These are phyloP conservation scores for Nasonovia ribisnigri DNA, from an alignment of 2,888 invertebrate species.

Conservation along the genomic window DNA sequence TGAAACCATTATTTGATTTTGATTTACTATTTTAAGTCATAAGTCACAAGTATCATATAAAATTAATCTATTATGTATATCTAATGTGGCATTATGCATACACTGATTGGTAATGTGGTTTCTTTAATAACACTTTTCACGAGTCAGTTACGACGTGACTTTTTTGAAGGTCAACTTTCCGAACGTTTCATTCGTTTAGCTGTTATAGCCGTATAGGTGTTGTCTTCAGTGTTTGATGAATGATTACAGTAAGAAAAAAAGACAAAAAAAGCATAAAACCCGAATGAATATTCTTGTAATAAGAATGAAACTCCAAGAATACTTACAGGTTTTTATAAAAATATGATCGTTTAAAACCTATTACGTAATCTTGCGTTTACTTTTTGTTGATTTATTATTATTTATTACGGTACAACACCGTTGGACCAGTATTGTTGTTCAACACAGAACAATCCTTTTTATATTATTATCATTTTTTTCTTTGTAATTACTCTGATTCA, in stretches of 20 bases:
- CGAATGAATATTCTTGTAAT: neutral
- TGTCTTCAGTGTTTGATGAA: neutral
- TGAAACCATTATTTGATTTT: no score
- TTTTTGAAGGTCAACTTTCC: neutral
- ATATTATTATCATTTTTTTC: neutral
- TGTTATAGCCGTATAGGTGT: neutral
- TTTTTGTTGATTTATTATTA: neutral
- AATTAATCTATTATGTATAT: neutral
- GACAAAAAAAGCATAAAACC: neutral
- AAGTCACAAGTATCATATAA: neutral
- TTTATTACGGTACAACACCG: neutral
- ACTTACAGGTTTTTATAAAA: neutral
- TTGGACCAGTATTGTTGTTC: neutral
- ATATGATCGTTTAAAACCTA: neutral
- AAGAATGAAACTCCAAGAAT: neutral
- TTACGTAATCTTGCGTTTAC: neutral
- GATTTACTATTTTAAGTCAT: no score
- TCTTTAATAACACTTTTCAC: neutral
- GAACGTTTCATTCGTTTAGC: neutral
- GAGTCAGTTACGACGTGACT: neutral
- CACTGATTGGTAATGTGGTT: neutral
- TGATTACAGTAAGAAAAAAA: neutral
- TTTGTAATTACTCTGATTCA: constrained; percentile 12
- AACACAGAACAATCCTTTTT: neutral
- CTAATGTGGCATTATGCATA: neutral